Evolutionary conservation across 2,888 invertebrate genomes (phyloP).

Genomic region (Cerceris rybyensis): DNA sequence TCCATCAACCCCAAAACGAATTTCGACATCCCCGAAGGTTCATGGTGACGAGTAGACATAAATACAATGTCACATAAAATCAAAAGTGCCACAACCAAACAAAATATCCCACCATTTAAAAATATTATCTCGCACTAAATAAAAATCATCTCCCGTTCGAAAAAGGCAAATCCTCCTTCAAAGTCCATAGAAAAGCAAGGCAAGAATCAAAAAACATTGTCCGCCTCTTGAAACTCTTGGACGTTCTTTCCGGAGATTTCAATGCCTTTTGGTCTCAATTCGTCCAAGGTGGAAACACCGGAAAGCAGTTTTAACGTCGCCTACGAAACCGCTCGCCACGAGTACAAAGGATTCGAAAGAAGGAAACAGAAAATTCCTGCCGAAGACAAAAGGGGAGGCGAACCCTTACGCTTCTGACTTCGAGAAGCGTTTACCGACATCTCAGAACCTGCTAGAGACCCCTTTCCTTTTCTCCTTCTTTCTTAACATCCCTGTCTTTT

Average conservation of each 20-base stretch:
- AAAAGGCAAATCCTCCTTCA: neutral
- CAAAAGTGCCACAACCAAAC: no score
- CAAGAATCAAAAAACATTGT: neutral
- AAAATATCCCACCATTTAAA: no score
- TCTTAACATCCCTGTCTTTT: neutral
- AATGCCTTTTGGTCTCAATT: conserved; percentile 7
- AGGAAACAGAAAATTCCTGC: conserved; percentile 20
- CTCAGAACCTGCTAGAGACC: conserved; percentile 39
- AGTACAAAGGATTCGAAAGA: neutral
- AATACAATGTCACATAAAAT: no score
- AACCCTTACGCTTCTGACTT: conserved; percentile 36
- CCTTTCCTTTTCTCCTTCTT: conserved; percentile 10
- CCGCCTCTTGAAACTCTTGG: neutral
- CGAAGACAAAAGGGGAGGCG: conserved; percentile 27
- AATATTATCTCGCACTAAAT: no score
- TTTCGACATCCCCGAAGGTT: no score
- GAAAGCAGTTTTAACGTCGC: neutral
- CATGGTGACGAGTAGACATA: no score
- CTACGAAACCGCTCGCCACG: neutral
- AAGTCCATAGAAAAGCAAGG: neutral
- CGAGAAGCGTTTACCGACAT: conserved; percentile 59
- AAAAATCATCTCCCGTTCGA: neutral
- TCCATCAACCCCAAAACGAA: no score
- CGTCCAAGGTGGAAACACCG: conserved; percentile 6
- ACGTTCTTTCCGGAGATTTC: neutral